Evolutionary conservation across 1,140 invertebrate species (phyloP).

Genomic region (Goniozus legneri): DNA sequence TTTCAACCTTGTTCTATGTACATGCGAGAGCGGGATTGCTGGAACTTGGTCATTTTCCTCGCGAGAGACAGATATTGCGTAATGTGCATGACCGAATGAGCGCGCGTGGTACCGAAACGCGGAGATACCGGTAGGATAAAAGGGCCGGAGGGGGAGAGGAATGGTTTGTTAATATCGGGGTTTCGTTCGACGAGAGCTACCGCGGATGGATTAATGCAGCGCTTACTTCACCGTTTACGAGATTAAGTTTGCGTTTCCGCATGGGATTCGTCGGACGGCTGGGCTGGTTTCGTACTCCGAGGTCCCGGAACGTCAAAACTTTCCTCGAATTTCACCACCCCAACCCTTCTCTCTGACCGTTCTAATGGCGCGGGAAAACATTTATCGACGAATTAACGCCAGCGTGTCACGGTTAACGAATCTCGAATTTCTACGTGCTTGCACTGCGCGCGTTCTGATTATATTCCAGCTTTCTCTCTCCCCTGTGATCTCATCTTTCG

Average conservation of each 20-base stretch:
- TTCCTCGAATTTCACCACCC: background rate
- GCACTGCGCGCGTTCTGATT: too few species aligned
- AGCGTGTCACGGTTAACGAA: background rate
- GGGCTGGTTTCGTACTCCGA: too few species aligned
- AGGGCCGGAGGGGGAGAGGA: too few species aligned
- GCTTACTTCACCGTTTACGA: conserved; percentile 41
- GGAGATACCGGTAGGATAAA: too few species aligned
- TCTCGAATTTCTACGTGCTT: background rate
- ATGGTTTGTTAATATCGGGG: conserved; percentile 35
- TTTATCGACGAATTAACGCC: conserved; percentile 17
- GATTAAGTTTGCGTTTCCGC: conserved; percentile 33
- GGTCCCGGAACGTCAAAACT: background rate
- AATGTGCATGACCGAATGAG: too few species aligned
- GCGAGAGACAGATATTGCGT: too few species aligned
- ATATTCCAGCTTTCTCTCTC: too few species aligned
- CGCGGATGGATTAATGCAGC: conserved; percentile 33
- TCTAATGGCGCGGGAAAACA: conserved; percentile 1
- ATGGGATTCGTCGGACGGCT: conserved; percentile 11
- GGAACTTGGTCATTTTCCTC: background rate
- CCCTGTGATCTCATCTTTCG: too few species aligned
- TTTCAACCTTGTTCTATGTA: background rate
- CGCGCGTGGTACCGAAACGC: too few species aligned
- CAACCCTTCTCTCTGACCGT: background rate
- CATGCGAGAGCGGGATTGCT: background rate
- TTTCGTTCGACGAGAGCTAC: conserved; percentile 18